phyloP scores from a whole-genome alignment of 2,797 vertebrate genomes.

The Oreortyx pictus region DNA sequence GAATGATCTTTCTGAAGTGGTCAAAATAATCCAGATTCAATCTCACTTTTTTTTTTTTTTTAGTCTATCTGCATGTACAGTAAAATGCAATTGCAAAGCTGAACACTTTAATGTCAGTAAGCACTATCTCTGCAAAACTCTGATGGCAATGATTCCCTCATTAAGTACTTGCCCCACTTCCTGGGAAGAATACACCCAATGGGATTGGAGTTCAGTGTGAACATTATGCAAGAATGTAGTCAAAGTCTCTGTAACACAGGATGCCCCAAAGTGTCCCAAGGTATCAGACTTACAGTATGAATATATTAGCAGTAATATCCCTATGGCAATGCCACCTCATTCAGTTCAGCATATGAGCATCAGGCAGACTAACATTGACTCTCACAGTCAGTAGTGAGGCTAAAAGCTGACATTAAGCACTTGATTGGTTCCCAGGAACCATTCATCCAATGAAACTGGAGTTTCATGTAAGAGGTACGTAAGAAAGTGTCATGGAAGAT shows the following conservation, averaged over 20 bases:
- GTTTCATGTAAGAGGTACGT: rapidly evolving
- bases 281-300: not conserved
- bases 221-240: not conserved
- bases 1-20: not conserved
- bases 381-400: not conserved
- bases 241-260: not conserved
- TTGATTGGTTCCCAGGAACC: not conserved
- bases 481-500: not conserved
- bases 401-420: not conserved
- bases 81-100: not conserved
- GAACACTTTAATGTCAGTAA: not conserved
- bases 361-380: not conserved
- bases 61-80: not conserved
- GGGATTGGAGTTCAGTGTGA: not conserved
- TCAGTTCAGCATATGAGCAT: not conserved
- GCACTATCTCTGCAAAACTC: not conserved
- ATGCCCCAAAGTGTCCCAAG: not conserved
- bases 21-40: constrained; percentile 6
- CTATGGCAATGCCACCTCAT: not conserved
- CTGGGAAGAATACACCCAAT: not conserved
- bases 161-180: not conserved
- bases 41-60: not conserved
- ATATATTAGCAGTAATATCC: not conserved
- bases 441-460: not conserved
- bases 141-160: not conserved